Conservation (phyloP, 2,113 vertebrate species). For the Heterotis niloticus region DNA sequence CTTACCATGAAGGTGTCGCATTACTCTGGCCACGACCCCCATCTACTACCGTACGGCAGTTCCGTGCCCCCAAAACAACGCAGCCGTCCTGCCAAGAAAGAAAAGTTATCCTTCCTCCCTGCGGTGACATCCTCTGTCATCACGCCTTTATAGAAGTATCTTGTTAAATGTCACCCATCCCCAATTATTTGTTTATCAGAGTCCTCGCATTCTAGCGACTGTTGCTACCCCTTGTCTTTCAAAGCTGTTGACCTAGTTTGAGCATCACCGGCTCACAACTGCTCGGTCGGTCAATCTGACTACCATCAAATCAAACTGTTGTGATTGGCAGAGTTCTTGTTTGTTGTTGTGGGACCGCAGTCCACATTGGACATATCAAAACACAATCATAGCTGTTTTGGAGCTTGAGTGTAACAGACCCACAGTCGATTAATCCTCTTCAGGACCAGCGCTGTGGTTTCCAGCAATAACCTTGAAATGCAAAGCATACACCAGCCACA, state of each 20-base stretch:
- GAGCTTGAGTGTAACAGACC: not conserved
- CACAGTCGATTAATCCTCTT: slow-evolving; percentile 3
- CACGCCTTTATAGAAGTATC: slow-evolving; percentile 4
- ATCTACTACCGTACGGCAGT: not conserved
- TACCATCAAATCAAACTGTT: not conserved
- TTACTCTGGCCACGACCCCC: not conserved
- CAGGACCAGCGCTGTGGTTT: not conserved
- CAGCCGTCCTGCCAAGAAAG: slow-evolving; percentile 7
- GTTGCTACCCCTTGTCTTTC: not conserved
- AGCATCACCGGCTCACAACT: not conserved
- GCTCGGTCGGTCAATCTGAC: not conserved
- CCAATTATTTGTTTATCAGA: slow-evolving; percentile 18
- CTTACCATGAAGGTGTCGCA: not conserved
- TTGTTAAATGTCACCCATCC: slow-evolving; percentile 13
- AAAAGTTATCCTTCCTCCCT: slow-evolving; percentile 6
- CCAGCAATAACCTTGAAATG: not conserved
- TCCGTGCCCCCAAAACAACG: not conserved
- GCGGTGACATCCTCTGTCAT: slow-evolving; percentile 20
- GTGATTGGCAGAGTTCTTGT: slow-evolving; percentile 4
- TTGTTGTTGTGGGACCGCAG: not conserved
- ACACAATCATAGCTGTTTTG: not conserved
- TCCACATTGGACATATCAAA: slow-evolving; percentile 11
- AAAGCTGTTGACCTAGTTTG: slow-evolving; percentile 10
- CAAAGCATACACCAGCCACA: not conserved
- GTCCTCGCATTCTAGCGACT: not conserved